These are phyloP conservation scores for Pampus argenteus DNA, from an alignment of 2,797 vertebrate genomes.

Conservation along the genomic window DNA sequence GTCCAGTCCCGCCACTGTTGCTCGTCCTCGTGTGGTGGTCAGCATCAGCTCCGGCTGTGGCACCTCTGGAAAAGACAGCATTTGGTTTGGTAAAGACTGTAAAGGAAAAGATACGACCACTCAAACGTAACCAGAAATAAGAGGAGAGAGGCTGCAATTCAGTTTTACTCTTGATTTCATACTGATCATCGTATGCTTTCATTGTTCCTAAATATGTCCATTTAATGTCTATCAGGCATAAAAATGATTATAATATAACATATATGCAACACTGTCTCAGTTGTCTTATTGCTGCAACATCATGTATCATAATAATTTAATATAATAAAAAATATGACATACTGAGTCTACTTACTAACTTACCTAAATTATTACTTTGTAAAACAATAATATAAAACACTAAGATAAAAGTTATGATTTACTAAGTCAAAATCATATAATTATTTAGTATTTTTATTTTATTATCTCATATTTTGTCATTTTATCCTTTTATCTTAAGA, in stretches of 20 bases:
- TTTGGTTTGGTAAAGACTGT: background rate
- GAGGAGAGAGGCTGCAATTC: background rate
- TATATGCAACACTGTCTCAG: background rate
- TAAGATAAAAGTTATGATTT: no score
- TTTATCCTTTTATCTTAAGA: no score
- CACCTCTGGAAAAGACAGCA: slow-evolving; percentile 82
- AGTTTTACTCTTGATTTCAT: background rate
- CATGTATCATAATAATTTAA: background rate
- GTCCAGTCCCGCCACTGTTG: slow-evolving; percentile 93
- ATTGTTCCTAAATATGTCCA: background rate
- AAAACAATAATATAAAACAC: no score
- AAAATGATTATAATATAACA: background rate
- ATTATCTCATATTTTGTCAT: no score
- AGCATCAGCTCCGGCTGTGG: slow-evolving; percentile 95
- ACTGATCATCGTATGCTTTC: background rate
- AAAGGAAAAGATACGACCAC: background rate
- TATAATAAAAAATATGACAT: no score
- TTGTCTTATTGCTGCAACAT: background rate
- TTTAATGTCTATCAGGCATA: background rate
- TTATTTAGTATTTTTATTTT: no score
- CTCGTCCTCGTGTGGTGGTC: slow-evolving; percentile 92
- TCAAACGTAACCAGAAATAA: background rate
- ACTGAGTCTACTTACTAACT: no score
- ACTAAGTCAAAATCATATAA: no score
- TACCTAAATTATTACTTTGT: no score